Base-by-base conservation (phyloP, 1,140 invertebrate genomes). In the Cydia strobilella region DNA sequence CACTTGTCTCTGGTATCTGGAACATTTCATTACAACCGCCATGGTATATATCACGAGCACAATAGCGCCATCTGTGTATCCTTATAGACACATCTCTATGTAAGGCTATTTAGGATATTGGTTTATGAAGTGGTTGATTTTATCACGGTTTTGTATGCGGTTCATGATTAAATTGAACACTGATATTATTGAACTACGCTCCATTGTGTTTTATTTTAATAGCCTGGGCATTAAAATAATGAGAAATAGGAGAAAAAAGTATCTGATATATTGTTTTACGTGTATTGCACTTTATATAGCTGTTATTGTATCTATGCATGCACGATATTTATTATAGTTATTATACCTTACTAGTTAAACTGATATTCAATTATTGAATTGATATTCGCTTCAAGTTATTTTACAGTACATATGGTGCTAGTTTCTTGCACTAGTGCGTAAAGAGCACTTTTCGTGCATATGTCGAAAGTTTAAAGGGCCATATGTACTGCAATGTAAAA, bases 21-120 rank as follows among this genome's bases (percentile, higher is more conserved):
- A 69, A 39, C 65, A 69, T 69, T 35, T 69, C 35, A 69, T 69
- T 69, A 69, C 65, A 5, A 5, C 23, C 63, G 10, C 63, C 54
- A 59, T 6, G 23, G 27, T 39, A 69, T 69, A 69, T 35, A 69
- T 39, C 31, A 39, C 35, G 25, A 31, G 27, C 25, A 35, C 35
- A 69, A 69, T 69, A 69, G 27, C 65, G 7, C 15, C 31, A 31
- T 35, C 25, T 65, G 54, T 10, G 54, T 65, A n/a, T n/a, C n/a
- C n/a, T n/a, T n/a, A n/a, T n/a, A n/a, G n/a, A n/a, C n/a, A n/a
- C n/a, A n/a, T n/a, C n/a, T 42, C 6, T 18, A 18, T 35, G 31
- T 69, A 35, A 18, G 27, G 31, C n/a, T 9, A 39, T 69, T 69
- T 69, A 39, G 15, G 12, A 39, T 31, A 31, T 27, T 39, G 65